phyloP scores from a whole-genome alignment of 2,113 vertebrate species.

The Sprattus sprattus region DNA sequence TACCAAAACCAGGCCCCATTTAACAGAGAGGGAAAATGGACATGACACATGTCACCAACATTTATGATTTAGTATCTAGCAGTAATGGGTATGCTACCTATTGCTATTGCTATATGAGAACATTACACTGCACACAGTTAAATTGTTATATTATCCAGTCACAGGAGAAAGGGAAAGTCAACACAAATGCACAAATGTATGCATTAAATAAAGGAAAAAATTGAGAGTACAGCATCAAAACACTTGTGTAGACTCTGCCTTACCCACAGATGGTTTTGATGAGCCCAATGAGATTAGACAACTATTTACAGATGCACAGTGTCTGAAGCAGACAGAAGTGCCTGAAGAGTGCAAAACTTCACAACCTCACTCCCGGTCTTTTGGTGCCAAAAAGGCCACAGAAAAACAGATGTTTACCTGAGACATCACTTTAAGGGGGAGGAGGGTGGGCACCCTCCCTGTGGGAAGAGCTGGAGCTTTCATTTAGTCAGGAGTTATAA shows the following conservation, averaged over 20 bases:
- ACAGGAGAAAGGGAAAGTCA: background rate
- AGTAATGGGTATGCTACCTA: background rate
- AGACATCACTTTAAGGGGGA: background rate
- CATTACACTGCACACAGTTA: too few species aligned
- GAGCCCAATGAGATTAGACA: background rate
- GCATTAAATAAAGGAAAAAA: too few species aligned
- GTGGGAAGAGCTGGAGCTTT: background rate
- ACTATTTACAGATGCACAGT: background rate
- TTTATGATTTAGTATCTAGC: background rate
- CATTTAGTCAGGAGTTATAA: background rate
- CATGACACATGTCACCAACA: background rate
- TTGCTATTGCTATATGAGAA: background rate
- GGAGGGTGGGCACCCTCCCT: background rate
- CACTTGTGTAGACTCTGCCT: background rate
- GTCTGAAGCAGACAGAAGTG: background rate
- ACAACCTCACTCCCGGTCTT: background rate
- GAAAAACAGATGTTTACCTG: background rate
- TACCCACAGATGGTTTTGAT: constrained; percentile 1
- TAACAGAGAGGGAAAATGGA: background rate
- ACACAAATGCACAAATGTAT: background rate
- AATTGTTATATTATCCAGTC: too few species aligned
- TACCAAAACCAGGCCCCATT: background rate
- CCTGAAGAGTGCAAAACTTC: background rate
- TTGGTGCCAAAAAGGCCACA: background rate
- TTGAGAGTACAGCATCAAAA: background rate